These are phyloP conservation scores for Mus spicilegus DNA, from an alignment of 2,113 vertebrate genomes.

Conservation along the genomic window DNA sequence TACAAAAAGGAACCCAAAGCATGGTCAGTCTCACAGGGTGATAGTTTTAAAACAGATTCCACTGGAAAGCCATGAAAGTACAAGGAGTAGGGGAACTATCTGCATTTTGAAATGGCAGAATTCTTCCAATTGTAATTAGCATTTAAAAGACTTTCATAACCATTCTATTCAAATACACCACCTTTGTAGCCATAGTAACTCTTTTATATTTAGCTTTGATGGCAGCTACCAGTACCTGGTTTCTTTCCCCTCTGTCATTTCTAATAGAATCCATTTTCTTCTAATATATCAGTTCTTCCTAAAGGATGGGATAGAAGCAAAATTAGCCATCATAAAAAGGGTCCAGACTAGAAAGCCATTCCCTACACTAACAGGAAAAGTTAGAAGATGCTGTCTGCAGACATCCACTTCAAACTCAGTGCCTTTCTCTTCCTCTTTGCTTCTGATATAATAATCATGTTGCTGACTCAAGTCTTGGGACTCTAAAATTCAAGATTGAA, in stretches of 20 bases:
- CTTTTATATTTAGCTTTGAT: conserved; percentile 81
- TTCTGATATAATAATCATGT: not conserved
- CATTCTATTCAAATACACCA: conserved; percentile 86
- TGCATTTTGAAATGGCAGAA: conserved; percentile 76
- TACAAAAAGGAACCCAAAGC: not conserved
- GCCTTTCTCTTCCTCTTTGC: not conserved
- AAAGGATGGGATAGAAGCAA: conserved; percentile 54
- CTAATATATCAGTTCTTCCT: not conserved
- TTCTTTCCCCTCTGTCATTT: conserved; percentile 48
- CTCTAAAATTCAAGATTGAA: conserved; percentile 29
- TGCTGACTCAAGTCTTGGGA: not conserved
- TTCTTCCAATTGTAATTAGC: conserved; percentile 80
- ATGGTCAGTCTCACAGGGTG: conserved; percentile 9
- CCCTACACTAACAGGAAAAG: conserved; percentile 20
- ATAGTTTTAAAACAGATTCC: conserved; percentile 35
- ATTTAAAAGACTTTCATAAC: conserved; percentile 84
- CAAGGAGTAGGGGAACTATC: not conserved
- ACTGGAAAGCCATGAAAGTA: not conserved
- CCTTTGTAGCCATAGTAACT: conserved; percentile 87
- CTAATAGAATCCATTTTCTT: conserved; percentile 56
- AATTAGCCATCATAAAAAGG: not conserved
- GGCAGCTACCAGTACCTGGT: conserved; percentile 55
- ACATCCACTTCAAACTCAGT: not conserved
- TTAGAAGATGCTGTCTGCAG: not conserved
- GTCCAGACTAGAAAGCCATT: conserved; percentile 6